These are phyloP conservation scores for Xylota sylvarum DNA, from an alignment of 2,888 invertebrate species.

Conservation along the genomic window DNA sequence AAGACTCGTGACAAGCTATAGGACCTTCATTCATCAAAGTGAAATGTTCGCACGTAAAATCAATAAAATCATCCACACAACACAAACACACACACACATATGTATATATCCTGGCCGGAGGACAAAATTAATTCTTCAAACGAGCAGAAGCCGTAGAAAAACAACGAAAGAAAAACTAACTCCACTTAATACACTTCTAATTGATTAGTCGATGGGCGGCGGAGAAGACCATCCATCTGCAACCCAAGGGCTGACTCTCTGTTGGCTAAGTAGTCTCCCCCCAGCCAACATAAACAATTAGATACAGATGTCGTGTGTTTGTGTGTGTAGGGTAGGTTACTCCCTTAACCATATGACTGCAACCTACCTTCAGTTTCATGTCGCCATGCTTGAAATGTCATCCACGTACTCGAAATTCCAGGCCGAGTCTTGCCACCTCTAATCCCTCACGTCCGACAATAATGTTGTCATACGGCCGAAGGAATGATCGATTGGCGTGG, in stretches of 20 bases:
- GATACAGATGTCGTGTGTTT: conserved; percentile 43
- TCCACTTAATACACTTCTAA: conserved; percentile 67
- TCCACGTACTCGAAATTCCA: conserved; percentile 92
- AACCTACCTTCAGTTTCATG: conserved; percentile 91
- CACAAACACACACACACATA: conserved; percentile 33
- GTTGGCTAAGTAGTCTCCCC: conserved; percentile 29
- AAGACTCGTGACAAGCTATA: conserved; percentile 24
- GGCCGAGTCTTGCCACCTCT: conserved; percentile 91
- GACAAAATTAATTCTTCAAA: conserved; percentile 50
- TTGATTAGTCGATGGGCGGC: conserved; percentile 55
- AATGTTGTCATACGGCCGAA: conserved; percentile 86
- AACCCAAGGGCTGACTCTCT: not conserved
- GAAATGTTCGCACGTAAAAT: conserved; percentile 46
- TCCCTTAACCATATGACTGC: not conserved
- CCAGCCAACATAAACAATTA: conserved; percentile 51
- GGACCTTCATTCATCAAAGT: conserved; percentile 40
- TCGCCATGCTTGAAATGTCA: conserved; percentile 94
- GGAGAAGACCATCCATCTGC: conserved; percentile 11
- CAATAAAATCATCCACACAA: conserved; percentile 37
- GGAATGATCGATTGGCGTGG: conserved; percentile 87
- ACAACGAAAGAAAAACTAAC: conserved; percentile 38
- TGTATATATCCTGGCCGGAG: conserved; percentile 24
- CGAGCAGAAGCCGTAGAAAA: conserved; percentile 8
- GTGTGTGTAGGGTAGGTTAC: not conserved
- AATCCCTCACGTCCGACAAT: conserved; percentile 87